Percentiles rank a stretch among this genome's conserved stretches.
phyloP scores from a whole-genome alignment of 2,888 invertebrate genomes.

The Cosmia trapezina region DNA sequence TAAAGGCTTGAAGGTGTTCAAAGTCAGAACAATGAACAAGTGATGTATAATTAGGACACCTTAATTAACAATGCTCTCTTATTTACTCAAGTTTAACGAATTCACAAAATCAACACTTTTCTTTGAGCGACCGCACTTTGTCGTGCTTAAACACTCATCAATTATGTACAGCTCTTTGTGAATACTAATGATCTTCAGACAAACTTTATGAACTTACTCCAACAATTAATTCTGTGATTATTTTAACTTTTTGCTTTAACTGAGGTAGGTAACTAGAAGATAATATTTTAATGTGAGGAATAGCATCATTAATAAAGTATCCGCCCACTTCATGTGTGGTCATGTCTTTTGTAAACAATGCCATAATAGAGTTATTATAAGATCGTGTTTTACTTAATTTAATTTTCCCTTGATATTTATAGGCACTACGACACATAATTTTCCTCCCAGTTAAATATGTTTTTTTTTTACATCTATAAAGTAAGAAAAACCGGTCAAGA shows the following conservation, averaged over 20 bases:
- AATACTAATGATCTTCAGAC: conserved; percentile 32
- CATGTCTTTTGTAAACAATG: not conserved
- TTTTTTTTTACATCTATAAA: no score
- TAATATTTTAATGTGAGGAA: conserved; percentile 20
- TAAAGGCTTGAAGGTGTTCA: no score
- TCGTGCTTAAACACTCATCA: conserved; percentile 13
- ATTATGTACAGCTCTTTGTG: conserved; percentile 21
- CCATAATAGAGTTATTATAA: not conserved
- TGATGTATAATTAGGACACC: not conserved
- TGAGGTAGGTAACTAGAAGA: conserved; percentile 2
- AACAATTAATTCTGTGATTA: conserved; percentile 29
- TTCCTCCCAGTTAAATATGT: not conserved
- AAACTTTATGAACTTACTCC: conserved; percentile 19
- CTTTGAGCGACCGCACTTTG: not conserved
- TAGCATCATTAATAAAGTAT: not conserved
- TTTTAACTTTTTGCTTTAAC: conserved; percentile 25
- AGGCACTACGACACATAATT: not conserved
- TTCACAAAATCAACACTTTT: conserved; percentile 28
- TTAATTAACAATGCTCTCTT: not conserved
- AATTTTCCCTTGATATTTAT: not conserved
- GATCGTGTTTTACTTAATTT: not conserved
- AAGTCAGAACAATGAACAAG: not conserved
- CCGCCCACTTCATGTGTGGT: not conserved
- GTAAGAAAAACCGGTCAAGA: no score
- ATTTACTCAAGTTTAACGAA: conserved; percentile 8